Evolutionary conservation across 2,888 invertebrate species (phyloP).

Genomic region (Apoderus coryli): DNA sequence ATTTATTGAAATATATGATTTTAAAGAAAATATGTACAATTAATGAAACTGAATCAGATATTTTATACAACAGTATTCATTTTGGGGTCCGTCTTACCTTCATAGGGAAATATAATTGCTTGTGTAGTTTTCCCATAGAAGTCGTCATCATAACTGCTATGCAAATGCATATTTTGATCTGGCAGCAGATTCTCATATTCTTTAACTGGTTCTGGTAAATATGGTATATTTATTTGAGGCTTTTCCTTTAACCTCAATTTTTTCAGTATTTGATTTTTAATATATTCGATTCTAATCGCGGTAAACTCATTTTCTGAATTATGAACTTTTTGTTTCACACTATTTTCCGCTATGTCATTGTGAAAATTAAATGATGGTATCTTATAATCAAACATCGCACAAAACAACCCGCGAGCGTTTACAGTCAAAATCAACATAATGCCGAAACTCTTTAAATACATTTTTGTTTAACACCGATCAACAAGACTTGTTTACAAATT

Average conservation of each 20-base stretch:
- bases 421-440: slow-evolving; percentile 19
- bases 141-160: slow-evolving; percentile 51
- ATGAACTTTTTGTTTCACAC: slow-evolving; percentile 19
- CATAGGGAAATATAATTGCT: slow-evolving; percentile 66
- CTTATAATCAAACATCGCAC: not conserved
- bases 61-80: too few species aligned
- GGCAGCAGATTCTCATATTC: slow-evolving; percentile 51
- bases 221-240: slow-evolving; percentile 47
- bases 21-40: too few species aligned
- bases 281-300: slow-evolving; percentile 60
- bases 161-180: slow-evolving; percentile 35
- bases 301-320: slow-evolving; percentile 44
- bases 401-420: slow-evolving; percentile 9
- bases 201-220: slow-evolving; percentile 60
- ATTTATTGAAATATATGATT: too few species aligned
- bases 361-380: slow-evolving; percentile 14
- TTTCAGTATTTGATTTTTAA: slow-evolving; percentile 72
- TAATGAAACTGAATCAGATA: too few species aligned
- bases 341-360: slow-evolving; percentile 23
- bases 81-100: slow-evolving; percentile 55
- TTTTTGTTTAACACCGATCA: too few species aligned
- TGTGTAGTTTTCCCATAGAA: slow-evolving; percentile 75
- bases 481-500: slow-evolving; percentile 28
- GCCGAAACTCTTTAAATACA: too few species aligned
- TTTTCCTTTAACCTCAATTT: slow-evolving; percentile 63